A percentile compares a stretch with the other conserved stretches of the same genome.
These are phyloP conservation scores for Thunnus albacares DNA, from an alignment of 2,797 vertebrate genomes.

Conservation along the genomic window DNA sequence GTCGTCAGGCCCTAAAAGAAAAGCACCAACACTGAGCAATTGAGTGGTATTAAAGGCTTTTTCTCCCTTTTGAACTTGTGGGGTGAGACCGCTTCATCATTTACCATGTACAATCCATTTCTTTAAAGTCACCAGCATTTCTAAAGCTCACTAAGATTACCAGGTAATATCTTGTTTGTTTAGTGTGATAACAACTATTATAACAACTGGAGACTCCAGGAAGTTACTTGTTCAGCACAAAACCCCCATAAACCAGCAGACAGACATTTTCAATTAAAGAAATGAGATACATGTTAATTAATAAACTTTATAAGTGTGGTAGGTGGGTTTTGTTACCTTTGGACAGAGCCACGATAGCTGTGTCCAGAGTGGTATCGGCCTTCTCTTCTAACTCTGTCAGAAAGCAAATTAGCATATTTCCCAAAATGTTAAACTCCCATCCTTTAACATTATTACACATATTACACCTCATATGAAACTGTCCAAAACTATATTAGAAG, in stretches of 20 bases:
- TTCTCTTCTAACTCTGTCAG: neutral
- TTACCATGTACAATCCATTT: neutral
- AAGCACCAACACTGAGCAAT: slow-evolving; percentile 5
- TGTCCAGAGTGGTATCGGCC: too few relatives aligned
- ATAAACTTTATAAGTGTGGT: too few relatives aligned
- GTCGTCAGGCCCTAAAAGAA: slow-evolving; percentile 47
- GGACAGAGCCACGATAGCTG: too few relatives aligned
- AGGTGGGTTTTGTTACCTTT: too few relatives aligned
- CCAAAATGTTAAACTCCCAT: neutral
- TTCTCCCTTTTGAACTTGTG: neutral
- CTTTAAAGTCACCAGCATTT: neutral
- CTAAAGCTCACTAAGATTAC: neutral
- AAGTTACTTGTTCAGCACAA: neutral
- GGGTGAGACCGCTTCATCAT: neutral
- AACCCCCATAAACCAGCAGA: too few relatives aligned
- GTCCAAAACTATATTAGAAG: too few relatives aligned
- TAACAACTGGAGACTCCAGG: neutral
- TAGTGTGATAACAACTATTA: neutral
- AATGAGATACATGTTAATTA: too few relatives aligned
- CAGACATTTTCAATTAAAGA: too few relatives aligned
- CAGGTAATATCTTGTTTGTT: neutral
- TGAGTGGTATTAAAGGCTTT: too few relatives aligned
- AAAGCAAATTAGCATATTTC: neutral
- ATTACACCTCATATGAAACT: too few relatives aligned
- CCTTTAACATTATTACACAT: too few relatives aligned